Conservation (phyloP, 2,888 invertebrate species). For the Autographa gamma region DNA sequence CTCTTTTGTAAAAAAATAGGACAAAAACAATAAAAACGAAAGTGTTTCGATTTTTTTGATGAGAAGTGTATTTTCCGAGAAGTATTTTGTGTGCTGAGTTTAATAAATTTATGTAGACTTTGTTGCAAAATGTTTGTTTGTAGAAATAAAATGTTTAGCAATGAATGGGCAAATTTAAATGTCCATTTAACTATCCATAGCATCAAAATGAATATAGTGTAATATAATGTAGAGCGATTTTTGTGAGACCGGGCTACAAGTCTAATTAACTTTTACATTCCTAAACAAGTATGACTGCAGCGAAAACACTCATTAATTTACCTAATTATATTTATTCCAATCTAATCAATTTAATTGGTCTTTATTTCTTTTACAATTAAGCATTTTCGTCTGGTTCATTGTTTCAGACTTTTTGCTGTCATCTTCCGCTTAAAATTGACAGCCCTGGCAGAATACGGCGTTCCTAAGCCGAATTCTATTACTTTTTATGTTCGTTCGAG, state of each 20-base stretch:
- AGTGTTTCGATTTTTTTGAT: too few species aligned
- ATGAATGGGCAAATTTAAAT: too few species aligned
- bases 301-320: conserved; percentile 7
- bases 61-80: too few species aligned
- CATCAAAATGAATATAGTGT: neutral
- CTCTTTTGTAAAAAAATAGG: too few species aligned
- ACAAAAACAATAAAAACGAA: too few species aligned
- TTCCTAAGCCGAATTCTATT: conserved; percentile 85
- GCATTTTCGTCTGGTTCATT: conserved; percentile 40
- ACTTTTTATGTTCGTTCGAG: conserved; percentile 81
- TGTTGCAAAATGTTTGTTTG: too few species aligned
- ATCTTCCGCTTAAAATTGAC: conserved; percentile 25
- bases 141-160: too few species aligned
- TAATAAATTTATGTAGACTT: too few species aligned
- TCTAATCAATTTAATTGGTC: neutral
- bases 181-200: too few species aligned
- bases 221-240: neutral
- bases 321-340: neutral
- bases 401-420: conserved; percentile 27
- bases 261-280: neutral
- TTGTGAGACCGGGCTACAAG: too few species aligned
- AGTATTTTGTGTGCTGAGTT: too few species aligned
- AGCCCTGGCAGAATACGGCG: conserved; percentile 58
- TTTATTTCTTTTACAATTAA: conserved; percentile 9
- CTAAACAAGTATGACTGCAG: neutral